Conservation (phyloP, 2,888 invertebrate species). For the Plebejus melissa region DNA sequence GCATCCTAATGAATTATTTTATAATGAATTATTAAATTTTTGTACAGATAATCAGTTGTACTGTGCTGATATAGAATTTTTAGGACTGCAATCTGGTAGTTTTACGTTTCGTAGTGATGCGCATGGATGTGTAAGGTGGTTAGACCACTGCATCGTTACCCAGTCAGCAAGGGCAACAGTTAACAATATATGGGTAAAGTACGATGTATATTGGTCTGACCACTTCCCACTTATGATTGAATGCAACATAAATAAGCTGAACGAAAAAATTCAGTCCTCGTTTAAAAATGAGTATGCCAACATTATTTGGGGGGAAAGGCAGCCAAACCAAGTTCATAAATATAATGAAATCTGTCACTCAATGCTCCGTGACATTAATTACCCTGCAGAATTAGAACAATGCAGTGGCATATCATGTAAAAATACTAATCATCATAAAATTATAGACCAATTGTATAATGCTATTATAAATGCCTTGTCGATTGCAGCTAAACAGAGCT, state of each 20-base stretch:
- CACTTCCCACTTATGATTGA: constrained; percentile 35
- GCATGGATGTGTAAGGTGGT: constrained; percentile 36
- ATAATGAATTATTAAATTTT: constrained; percentile 19
- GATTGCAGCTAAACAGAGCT: constrained; percentile 22
- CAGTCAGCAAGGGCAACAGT: constrained; percentile 29
- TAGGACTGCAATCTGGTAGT: constrained; percentile 30
- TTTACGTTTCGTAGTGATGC: constrained; percentile 37
- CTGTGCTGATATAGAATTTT: constrained; percentile 24
- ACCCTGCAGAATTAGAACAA: constrained; percentile 6
- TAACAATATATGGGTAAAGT: constrained; percentile 28
- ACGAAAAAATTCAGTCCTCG: neutral
- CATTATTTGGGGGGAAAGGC: constrained; percentile 31
- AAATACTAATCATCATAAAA: neutral
- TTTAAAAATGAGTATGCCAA: constrained; percentile 27
- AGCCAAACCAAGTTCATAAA: neutral
- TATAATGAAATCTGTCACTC: too few species aligned
- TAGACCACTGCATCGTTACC: constrained; percentile 36
- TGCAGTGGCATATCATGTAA: constrained; percentile 28
- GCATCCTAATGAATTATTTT: neutral
- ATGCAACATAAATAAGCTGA: constrained; percentile 31
- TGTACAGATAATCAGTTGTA: constrained; percentile 30
- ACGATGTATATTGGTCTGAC: constrained; percentile 36
- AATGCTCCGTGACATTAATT: neutral
- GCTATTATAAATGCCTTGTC: constrained; percentile 29
- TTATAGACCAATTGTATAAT: constrained; percentile 3